These are phyloP conservation scores for Morpho deidamia DNA, from an alignment of 2,888 invertebrate species.

Conservation along the genomic window DNA sequence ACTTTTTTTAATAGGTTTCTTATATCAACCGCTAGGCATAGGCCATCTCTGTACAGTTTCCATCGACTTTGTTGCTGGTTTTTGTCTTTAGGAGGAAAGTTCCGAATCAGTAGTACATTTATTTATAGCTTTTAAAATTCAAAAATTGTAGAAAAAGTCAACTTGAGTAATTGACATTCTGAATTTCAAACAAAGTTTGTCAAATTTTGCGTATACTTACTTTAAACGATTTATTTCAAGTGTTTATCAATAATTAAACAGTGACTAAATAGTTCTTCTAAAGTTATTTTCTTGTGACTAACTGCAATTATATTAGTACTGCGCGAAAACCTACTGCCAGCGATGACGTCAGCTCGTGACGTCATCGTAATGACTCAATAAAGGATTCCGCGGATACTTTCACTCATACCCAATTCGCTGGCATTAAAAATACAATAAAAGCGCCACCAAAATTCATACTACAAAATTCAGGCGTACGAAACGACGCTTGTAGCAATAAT, in stretches of 20 bases:
- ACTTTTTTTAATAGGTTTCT: too few species aligned
- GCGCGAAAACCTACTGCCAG: not conserved
- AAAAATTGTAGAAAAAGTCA: too few species aligned
- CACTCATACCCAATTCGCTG: slow-evolving; percentile 6
- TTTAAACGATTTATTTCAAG: not conserved
- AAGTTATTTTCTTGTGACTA: slow-evolving; percentile 3
- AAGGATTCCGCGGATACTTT: slow-evolving; percentile 13
- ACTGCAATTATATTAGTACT: not conserved
- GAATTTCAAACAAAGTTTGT: too few species aligned
- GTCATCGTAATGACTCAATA: slow-evolving; percentile 6
- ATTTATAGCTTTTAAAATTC: too few species aligned
- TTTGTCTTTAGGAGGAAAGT: too few species aligned
- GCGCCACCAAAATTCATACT: slow-evolving; percentile 5
- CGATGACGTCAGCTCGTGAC: not conserved
- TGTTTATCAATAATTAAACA: not conserved
- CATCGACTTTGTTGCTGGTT: too few species aligned
- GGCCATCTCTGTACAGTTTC: too few species aligned
- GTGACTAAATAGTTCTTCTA: not conserved
- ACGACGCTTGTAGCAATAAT: not conserved
- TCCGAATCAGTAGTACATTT: too few species aligned
- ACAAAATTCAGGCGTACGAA: not conserved
- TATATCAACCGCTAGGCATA: too few species aligned
- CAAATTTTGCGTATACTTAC: too few species aligned
- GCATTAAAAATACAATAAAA: slow-evolving; percentile 14
- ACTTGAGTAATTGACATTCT: too few species aligned